Percentiles rank a stretch among this genome's conserved stretches.
phyloP scores from a whole-genome alignment of 2,797 vertebrate genomes.

The Taenioides sp. region DNA sequence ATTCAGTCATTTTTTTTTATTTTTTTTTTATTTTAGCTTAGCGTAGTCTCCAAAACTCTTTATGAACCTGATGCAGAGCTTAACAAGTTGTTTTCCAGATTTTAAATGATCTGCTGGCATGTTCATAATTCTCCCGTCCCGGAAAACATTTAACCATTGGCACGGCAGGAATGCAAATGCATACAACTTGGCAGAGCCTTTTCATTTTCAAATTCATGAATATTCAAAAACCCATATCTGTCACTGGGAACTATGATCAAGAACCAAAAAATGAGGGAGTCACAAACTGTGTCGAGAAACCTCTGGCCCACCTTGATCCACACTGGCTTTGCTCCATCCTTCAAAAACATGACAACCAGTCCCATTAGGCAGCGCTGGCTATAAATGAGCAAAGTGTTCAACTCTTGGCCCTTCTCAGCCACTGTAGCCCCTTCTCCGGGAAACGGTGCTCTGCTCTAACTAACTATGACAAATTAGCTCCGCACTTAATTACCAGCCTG shows the following conservation, averaged over 20 bases:
- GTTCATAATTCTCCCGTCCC: background rate
- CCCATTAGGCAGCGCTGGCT: constrained; percentile 28
- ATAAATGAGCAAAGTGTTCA: constrained; percentile 45
- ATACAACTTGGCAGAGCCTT: constrained; percentile 2
- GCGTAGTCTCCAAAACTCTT: background rate
- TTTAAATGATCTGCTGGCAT: constrained; percentile 6
- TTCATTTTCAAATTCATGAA: constrained; percentile 12
- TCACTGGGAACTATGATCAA: constrained; percentile 16
- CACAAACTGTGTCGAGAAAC: constrained; percentile 25
- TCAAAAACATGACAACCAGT: constrained; percentile 7
- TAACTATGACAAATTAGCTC: constrained; percentile 80
- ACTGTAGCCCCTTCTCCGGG: constrained; percentile 38
- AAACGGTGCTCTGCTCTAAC: constrained; percentile 73
- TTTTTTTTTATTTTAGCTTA: background rate
- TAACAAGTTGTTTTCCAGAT: constrained; percentile 2
- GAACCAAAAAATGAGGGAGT: constrained; percentile 2
- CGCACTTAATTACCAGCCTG: constrained; percentile 77
- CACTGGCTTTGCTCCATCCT: constrained; percentile 27
- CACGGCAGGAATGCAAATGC: background rate
- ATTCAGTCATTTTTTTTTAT: background rate
- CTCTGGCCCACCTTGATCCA: constrained; percentile 46
- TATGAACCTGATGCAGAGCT: background rate
- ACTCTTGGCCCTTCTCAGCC: constrained; percentile 38
- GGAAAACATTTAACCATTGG: constrained; percentile 1
- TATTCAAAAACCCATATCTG: constrained; percentile 10